Base-by-base conservation (phyloP, 2,113 vertebrate genomes). In the Takifugu flavidus region DNA sequence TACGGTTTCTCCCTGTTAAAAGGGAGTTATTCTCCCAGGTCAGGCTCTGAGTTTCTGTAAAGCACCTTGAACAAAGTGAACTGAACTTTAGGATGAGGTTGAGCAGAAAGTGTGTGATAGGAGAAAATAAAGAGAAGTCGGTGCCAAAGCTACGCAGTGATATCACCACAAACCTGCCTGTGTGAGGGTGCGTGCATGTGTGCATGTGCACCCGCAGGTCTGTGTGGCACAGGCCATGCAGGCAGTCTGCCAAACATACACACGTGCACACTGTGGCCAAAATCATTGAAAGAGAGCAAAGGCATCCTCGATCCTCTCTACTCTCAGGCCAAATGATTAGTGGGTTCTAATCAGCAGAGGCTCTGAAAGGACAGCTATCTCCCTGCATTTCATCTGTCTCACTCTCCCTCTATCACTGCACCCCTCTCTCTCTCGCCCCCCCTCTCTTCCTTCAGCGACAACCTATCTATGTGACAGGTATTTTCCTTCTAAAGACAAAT, bases 351-450 rank as follows among this genome's bases (percentile, higher is more conserved):
- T 90, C 87, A 88, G 86, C 60, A 50, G 72, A 83, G 85, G 85
- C 86, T 83, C 80, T 85, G 87, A 89, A 85, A 90, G 89, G 79
- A 82, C 80, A 64, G 71, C 76, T 90, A 88, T 90, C 88, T 88
- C 71, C 64, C 72, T 58, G 65, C 77, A 79, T 89, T 90, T 91
- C 90, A 91, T 91, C 88, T 49, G 65, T 50, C 65, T 65, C 82
- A 62, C 73, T 71, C 70, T 56, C 57, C 11, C 39, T 74, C 82
- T 79, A 71, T 84, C 78, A 59, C 65, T 72, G 71, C 70, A 59
- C 65, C 82, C 53, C 69, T 58, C 75, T 6, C 50, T 65, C 75
- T 65, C 75, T 50, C 75, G 4, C 34, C 34, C 34, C 31, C 34
- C 34, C 11, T 54, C 65, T 20, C 20, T 78, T 66, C 84, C 77